Conservation (phyloP, 2,888 invertebrate species). For the Smittia sp. region DNA sequence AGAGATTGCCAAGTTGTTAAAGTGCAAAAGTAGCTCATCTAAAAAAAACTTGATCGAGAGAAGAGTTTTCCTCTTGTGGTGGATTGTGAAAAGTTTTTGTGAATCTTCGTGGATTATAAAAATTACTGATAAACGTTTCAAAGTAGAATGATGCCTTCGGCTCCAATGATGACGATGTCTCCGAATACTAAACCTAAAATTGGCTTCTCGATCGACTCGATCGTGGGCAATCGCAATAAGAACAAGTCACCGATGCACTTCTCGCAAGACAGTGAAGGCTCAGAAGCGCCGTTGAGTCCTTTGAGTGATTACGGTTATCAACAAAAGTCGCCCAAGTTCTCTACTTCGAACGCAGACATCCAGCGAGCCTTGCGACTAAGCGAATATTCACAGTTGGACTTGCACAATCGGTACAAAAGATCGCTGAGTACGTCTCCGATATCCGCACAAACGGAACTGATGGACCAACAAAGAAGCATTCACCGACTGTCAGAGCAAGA, state of each 20-base stretch:
- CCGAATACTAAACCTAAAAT: constrained; percentile 78
- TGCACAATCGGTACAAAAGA: constrained; percentile 42
- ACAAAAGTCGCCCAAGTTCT: constrained; percentile 28
- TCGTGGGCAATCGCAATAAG: constrained; percentile 63
- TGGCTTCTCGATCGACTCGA: constrained; percentile 85
- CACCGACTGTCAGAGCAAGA: constrained; percentile 45
- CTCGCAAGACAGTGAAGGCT: constrained; percentile 38
- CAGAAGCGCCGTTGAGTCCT: constrained; percentile 33
- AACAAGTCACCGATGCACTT: constrained; percentile 36
- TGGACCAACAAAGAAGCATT: constrained; percentile 46
- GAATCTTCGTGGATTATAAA: background rate
- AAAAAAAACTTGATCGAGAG: background rate
- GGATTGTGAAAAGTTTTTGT: background rate
- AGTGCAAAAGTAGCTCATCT: background rate
- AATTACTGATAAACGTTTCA: constrained; percentile 4
- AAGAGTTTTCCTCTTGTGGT: background rate
- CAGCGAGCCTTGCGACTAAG: constrained; percentile 40
- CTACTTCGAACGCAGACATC: constrained; percentile 38
- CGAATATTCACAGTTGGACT: constrained; percentile 41
- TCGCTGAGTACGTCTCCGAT: constrained; percentile 43
- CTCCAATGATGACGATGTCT: constrained; percentile 81
- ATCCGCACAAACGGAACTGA: constrained; percentile 46
- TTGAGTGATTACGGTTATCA: constrained; percentile 31
- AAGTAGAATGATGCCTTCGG: constrained; percentile 77
- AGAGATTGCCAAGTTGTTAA: background rate